phyloP scores from a whole-genome alignment of 1,140 invertebrate genomes.

The Panagrolaimus sp. region DNA sequence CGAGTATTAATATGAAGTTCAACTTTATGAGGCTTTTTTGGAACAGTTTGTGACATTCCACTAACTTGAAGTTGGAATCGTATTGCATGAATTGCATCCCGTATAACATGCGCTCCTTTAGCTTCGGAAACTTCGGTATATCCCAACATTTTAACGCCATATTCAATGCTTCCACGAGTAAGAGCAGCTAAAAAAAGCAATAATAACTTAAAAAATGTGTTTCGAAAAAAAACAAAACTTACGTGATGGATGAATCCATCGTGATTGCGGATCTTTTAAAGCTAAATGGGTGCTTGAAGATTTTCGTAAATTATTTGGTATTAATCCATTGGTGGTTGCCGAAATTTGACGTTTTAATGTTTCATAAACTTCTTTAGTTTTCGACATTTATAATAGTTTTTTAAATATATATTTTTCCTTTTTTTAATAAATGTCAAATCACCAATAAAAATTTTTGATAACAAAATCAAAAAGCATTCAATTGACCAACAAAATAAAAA shows the following conservation, averaged over 20 bases:
- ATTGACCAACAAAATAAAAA: too few species aligned
- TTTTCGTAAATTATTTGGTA: not conserved
- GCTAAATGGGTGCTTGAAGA: conserved; percentile 12
- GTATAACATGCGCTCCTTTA: conserved; percentile 42
- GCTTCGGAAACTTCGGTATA: conserved; percentile 41
- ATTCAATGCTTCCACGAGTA: conserved; percentile 46
- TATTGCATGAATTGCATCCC: conserved; percentile 47
- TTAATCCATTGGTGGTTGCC: conserved; percentile 34
- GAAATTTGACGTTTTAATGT: conserved; percentile 41
- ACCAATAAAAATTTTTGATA: too few species aligned
- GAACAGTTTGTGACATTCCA: conserved; percentile 38
- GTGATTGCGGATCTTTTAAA: conserved; percentile 14
- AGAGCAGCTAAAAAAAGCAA: conserved; percentile 37
- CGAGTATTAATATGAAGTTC: conserved; percentile 48
- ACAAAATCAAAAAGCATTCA: too few species aligned
- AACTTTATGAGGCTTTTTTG: conserved; percentile 48
- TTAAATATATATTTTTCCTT: too few species aligned
- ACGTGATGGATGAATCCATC: conserved; percentile 47
- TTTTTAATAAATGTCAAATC: not conserved
- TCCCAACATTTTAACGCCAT: conserved; percentile 45
- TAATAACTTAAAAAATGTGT: not conserved
- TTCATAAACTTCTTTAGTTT: conserved; percentile 38
- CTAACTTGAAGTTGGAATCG: conserved; percentile 48
- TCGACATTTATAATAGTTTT: conserved; percentile 4
- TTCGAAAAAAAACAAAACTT: not conserved